Conservation (phyloP, 2,113 vertebrate genomes). For the Serilophus lunatus region DNA sequence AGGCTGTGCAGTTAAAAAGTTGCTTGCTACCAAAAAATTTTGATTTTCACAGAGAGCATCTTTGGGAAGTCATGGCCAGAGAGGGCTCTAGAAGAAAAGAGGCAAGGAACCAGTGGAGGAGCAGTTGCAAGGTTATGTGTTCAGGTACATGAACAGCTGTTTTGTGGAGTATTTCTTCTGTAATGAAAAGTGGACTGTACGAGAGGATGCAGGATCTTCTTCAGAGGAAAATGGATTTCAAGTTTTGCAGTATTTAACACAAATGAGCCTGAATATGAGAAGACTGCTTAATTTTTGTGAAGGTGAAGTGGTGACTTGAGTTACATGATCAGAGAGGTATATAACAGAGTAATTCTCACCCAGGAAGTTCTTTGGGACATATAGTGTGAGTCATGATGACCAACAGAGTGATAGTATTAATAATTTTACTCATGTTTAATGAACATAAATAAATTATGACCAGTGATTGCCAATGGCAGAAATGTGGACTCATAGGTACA, state of each 20-base stretch:
- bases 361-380: neutral
- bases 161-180: neutral
- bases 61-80: neutral
- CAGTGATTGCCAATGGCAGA: neutral
- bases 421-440: neutral
- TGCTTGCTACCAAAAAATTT: neutral
- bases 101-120: neutral
- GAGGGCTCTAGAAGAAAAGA: neutral
- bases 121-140: neutral
- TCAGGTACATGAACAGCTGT: neutral
- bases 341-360: neutral
- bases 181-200: neutral
- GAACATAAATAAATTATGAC: neutral
- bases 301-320: neutral
- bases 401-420: neutral
- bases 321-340: neutral
- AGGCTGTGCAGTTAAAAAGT: neutral
- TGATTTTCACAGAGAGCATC: neutral
- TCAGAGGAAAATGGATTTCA: neutral
- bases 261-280: neutral
- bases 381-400: neutral
- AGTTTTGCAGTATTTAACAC: neutral
- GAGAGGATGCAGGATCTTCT: neutral
- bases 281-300: neutral
- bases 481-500: neutral